These are phyloP conservation scores for Corbicula japonica DNA, from an alignment of 2,888 invertebrate genomes.

Conservation along the genomic window DNA sequence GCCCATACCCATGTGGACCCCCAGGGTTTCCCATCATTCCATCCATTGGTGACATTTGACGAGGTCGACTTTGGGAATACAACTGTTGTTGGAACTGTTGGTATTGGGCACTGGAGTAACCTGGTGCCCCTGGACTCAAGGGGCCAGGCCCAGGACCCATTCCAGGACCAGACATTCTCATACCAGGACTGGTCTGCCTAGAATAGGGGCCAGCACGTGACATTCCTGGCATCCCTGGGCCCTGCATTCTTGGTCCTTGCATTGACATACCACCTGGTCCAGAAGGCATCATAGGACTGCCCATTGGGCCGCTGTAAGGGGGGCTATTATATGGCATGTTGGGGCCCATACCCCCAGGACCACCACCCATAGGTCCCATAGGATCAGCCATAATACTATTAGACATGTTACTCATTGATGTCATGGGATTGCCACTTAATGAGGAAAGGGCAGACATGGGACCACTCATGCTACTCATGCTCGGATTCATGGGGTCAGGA, in stretches of 20 bases:
- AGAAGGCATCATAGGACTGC: slow-evolving; percentile 70
- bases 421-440: slow-evolving; percentile 69
- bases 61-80: slow-evolving; percentile 79
- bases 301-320: slow-evolving; percentile 64
- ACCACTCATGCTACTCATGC: slow-evolving; percentile 54
- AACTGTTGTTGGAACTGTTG: slow-evolving; percentile 85
- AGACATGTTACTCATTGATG: slow-evolving; percentile 76
- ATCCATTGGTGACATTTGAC: slow-evolving; percentile 80
- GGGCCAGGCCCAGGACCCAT: slow-evolving; percentile 58
- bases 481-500: slow-evolving; percentile 64
- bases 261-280: slow-evolving; percentile 72
- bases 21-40: slow-evolving; percentile 77
- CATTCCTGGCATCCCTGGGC: slow-evolving; percentile 65
- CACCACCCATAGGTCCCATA: slow-evolving; percentile 64
- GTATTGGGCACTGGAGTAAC: slow-evolving; percentile 77
- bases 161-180: slow-evolving; percentile 74
- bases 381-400: slow-evolving; percentile 73
- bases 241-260: slow-evolving; percentile 73
- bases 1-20: slow-evolving; percentile 41
- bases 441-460: slow-evolving; percentile 62
- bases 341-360: slow-evolving; percentile 60
- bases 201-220: slow-evolving; percentile 68
- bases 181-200: slow-evolving; percentile 66
- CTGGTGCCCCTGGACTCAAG: slow-evolving; percentile 63
- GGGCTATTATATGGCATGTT: slow-evolving; percentile 71